Evolutionary conservation across 2,113 vertebrate species (phyloP).

Genomic region (Holacanthus passer): DNA sequence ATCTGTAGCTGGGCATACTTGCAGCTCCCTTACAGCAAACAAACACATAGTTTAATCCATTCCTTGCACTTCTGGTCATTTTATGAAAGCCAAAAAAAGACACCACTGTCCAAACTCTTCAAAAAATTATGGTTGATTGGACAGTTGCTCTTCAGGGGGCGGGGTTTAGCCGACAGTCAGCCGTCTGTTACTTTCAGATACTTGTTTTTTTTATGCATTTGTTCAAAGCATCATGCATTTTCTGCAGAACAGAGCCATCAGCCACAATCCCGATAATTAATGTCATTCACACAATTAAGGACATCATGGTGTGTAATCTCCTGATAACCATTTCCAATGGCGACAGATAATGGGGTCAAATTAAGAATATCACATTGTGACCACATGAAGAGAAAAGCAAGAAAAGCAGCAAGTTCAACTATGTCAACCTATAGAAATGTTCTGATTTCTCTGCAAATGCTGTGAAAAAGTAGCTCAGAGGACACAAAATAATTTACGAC

Average conservation of each 20-base stretch:
- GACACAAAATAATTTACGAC: constrained; percentile 61
- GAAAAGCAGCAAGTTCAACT: not conserved
- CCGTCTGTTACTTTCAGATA: constrained; percentile 14
- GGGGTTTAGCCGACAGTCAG: not conserved
- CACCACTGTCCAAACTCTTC: not conserved
- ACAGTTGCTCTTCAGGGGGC: not conserved
- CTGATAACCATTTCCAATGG: constrained; percentile 42
- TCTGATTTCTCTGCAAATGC: not conserved
- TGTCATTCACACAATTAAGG: constrained; percentile 50
- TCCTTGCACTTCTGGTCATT: not conserved
- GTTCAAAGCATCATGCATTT: constrained; percentile 18
- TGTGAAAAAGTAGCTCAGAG: constrained; percentile 45
- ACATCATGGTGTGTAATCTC: constrained; percentile 36
- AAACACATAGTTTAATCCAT: not conserved
- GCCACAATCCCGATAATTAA: constrained; percentile 56
- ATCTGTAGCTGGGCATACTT: no score
- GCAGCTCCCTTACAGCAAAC: not conserved
- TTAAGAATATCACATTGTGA: constrained; percentile 29
- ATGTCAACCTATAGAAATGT: not conserved
- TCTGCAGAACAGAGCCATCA: not conserved
- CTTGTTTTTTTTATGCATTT: constrained; percentile 13
- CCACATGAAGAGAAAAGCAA: no score
- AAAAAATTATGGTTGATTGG: no score
- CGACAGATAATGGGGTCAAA: constrained; percentile 20
- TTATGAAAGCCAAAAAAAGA: not conserved